These are phyloP conservation scores for Trichomycterus rosablanca DNA, from an alignment of 2,113 vertebrate species.

Conservation along the genomic window DNA sequence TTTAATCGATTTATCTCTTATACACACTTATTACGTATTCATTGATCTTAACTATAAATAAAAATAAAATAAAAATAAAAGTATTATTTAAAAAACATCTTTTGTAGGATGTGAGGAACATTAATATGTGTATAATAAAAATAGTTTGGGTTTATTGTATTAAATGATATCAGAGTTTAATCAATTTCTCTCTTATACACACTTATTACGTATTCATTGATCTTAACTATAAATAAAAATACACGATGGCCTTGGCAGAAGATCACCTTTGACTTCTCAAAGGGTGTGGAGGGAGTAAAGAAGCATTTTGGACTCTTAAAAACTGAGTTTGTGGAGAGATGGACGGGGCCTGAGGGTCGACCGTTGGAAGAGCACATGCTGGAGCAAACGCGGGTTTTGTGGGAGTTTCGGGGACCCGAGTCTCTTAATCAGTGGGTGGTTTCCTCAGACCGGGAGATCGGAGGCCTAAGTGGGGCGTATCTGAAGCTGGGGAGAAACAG, in stretches of 20 bases:
- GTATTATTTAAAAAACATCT: no score
- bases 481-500: conserved; percentile 78
- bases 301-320: conserved; percentile 72
- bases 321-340: conserved; percentile 63
- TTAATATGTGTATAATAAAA: no score
- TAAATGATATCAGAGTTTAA: no score
- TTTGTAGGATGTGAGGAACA: no score
- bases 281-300: conserved; percentile 71
- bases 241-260: conserved; percentile 61
- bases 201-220: no score
- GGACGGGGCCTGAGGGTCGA: conserved; percentile 70
- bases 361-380: conserved; percentile 60
- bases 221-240: no score
- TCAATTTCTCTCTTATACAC: no score
- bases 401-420: conserved; percentile 83
- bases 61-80: no score
- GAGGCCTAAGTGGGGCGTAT: conserved; percentile 82
- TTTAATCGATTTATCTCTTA: no score
- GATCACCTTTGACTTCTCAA: conserved; percentile 68
- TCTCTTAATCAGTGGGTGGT: conserved; percentile 80
- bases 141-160: no score
- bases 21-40: no score
- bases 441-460: conserved; percentile 83
- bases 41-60: no score
- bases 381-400: conserved; percentile 82